Conservation (phyloP, 2,888 invertebrate species). For the Trisateles emortualis region DNA sequence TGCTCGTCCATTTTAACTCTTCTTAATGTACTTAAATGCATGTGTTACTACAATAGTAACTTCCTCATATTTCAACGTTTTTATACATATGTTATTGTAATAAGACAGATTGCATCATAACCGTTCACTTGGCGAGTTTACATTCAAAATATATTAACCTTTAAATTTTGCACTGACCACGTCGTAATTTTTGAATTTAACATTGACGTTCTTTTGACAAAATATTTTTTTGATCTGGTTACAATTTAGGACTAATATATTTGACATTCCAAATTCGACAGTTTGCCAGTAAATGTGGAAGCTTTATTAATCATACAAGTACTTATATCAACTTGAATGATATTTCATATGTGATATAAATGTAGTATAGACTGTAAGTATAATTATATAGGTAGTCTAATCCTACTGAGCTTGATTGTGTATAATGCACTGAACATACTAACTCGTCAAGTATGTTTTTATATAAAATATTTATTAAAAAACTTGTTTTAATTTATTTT, state of each 20-base stretch:
- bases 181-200: conserved; percentile 26
- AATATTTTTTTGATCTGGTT: conserved; percentile 22
- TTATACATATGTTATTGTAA: conserved; percentile 29
- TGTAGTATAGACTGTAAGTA: conserved; percentile 72
- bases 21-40: conserved; percentile 63
- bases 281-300: conserved; percentile 66
- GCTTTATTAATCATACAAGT: conserved; percentile 73
- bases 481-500: conserved; percentile 65
- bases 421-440: conserved; percentile 61
- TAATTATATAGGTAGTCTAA: conserved; percentile 57
- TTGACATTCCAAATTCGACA: conserved; percentile 68
- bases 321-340: conserved; percentile 74
- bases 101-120: conserved; percentile 60
- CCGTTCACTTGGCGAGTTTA: conserved; percentile 59
- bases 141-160: conserved; percentile 9
- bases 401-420: conserved; percentile 58
- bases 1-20: conserved; percentile 54
- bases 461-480: conserved; percentile 72
- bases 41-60: conserved; percentile 54
- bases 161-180: conserved; percentile 23
- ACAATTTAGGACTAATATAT: conserved; percentile 28
- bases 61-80: conserved; percentile 35
- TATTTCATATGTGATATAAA: conserved; percentile 85
- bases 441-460: conserved; percentile 62
- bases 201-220: conserved; percentile 44